Evolutionary conservation across 2,113 vertebrate genomes (phyloP), one percentile per base, ranked within the genome.

Genomic region (Myiagra hebetior): DNA sequence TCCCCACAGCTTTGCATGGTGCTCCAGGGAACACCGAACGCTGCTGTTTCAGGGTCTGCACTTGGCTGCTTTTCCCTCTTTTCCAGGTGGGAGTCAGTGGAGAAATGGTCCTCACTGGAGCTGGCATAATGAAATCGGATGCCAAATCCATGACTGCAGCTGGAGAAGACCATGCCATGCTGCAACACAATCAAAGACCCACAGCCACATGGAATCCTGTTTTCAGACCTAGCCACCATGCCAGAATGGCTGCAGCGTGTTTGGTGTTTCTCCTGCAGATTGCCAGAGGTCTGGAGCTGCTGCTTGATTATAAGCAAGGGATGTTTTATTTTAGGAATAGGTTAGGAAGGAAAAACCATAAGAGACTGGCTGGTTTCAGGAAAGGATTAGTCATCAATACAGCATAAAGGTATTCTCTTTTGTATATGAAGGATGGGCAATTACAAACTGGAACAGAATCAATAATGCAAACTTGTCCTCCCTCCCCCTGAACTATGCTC

Each of bases 171-270:
- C 11, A 4, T 13, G n/a, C 39, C 35, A 30, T 62, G n/a, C 39
- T 87, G 41, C 39, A 56, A 56, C 21, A 44, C 10, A 23, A 31
- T 42, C 70, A 44, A 69, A 53, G 20, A 62, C 22, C 15, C 15
- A 7, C 23, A 8, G 9, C 28, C 31, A 88, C 56, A 39, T 31
- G 60, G 33, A 85, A 18, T 33, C 18, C 13, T 57, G 21, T 39
- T 76, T 87, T 56, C 64, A 64, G n/a, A 73, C 24, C 23, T 22
- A 26, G 49, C 37, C 44, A 5, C 50, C n/a, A 9, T 21, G n/a
- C 39, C 33, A 44, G 59, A 52, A 77, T 0, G 0, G 21, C 67
- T 67, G 56, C 0, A 4, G 62, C 0, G 0, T 6, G 8, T 76
- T 72, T n/a, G 77, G 33, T 0, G 0, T 75, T 91, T 73, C 13